Base-by-base conservation (phyloP, 2,888 invertebrate genomes). In the Troides helena region DNA sequence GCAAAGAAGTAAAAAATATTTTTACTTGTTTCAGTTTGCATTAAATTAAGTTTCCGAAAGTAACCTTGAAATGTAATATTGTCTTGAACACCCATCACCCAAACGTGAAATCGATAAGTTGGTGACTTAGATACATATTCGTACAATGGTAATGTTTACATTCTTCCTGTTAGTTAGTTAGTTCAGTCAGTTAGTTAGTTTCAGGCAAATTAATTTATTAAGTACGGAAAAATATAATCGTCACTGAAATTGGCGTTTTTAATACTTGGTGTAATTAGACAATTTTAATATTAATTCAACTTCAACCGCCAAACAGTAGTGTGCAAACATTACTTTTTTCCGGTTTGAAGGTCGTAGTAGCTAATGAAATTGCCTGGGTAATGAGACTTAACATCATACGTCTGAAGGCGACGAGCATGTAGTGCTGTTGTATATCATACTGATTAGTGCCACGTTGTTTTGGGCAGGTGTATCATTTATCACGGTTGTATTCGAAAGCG, bases 21-120 rank as follows among this genome's bases (percentile, higher is more conserved):
- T 46, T 46, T 63, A 36, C n/a, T 58, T 25, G 50, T 68, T 68
- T 53, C 46, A 30, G 36, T 3, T n/a, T 50, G 59, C 62, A 58
- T 60, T 60, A 23, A 23, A 64, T 53, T 36, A 14, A 68, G 58
- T 68, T 68, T 64, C 59, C 59, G 64, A 50, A 23, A 69, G 60
- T 39, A 56, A 60, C 69, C 69, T 65, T 69, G 69, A 66, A 66
- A 70, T 66, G n/a, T 30, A 62, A 25, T 62, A 67, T 23, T 39
- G 60, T 60, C 14, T 58, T 23, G 58, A 68, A 53, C 43, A 59
- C 21, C 50, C 36, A 63, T 59, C 58, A 50, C 46, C 39, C 14
- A 57, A 56, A 4, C 36, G 39, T 36, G 36, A 57, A 39, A 17
- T 64, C 21, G 50, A 64, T 53, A 53, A 25, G 50, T 30, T 8